Evolutionary conservation across 2,113 vertebrate species (phyloP).

Genomic region (Oncorhynchus nerka): DNA sequence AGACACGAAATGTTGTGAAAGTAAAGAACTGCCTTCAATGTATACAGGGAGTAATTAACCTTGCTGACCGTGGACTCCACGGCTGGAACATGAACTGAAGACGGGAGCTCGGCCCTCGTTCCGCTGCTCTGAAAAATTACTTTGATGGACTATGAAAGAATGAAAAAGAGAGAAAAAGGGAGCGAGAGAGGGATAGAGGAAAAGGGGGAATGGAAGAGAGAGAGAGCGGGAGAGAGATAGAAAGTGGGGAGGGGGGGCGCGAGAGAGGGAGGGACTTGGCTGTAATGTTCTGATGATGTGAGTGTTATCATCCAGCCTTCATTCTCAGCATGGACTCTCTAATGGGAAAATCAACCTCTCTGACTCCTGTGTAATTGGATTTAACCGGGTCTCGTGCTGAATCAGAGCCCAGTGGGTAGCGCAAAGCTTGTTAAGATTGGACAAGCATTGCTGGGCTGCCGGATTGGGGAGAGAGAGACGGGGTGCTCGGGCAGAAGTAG

Average conservation of each 20-base stretch:
- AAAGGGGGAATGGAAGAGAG: conserved; percentile 8
- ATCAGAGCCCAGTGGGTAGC: conserved; percentile 79
- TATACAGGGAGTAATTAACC: conserved; percentile 38
- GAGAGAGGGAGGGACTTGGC: conserved; percentile 35
- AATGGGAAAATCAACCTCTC: conserved; percentile 82
- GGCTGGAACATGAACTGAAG: conserved; percentile 39
- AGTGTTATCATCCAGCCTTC: conserved; percentile 77
- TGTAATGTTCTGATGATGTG: conserved; percentile 66
- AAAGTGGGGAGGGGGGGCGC: neutral
- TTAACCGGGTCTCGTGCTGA: conserved; percentile 81
- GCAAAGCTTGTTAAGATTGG: conserved; percentile 84
- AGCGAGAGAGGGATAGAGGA: conserved; percentile 1
- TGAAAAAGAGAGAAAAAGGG: conserved; percentile 50
- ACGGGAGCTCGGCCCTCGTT: conserved; percentile 46
- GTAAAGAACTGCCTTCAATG: conserved; percentile 5
- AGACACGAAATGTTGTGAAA: conserved; percentile 1
- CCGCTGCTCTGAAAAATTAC: conserved; percentile 56
- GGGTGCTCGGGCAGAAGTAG: conserved; percentile 58
- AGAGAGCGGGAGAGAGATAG: neutral
- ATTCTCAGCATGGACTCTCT: conserved; percentile 81
- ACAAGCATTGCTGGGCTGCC: conserved; percentile 75
- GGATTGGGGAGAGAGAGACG: conserved; percentile 51
- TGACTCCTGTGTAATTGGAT: conserved; percentile 84
- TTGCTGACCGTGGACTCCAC: conserved; percentile 39
- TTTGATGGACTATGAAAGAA: conserved; percentile 61